Conservation (phyloP, 2,113 vertebrate species). For the Sylvilagus bachmani region DNA sequence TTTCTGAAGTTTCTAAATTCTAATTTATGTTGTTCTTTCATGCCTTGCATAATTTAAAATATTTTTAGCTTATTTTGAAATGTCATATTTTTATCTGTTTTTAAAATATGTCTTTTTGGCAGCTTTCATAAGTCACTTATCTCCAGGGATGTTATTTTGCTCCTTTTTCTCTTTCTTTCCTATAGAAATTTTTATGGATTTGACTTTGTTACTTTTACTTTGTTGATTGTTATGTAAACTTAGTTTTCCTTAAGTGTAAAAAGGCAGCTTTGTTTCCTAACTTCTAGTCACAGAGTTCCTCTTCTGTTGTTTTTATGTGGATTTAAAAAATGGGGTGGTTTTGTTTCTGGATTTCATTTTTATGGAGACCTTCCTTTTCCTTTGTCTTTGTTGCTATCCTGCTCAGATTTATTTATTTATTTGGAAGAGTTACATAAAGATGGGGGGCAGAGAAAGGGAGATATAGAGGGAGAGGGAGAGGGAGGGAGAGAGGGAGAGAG, state of each 20-base stretch:
- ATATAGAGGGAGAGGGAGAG: too few species aligned
- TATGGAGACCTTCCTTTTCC: neutral
- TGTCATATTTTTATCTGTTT: conserved; percentile 24
- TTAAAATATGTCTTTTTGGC: conserved; percentile 52
- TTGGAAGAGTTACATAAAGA: too few species aligned
- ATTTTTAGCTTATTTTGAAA: conserved; percentile 60
- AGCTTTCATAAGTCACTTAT: neutral
- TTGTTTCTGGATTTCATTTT: neutral
- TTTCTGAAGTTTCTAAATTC: conserved; percentile 62
- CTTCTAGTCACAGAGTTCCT: neutral
- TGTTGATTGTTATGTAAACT: conserved; percentile 19
- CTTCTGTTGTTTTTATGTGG: neutral
- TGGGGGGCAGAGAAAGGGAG: too few species aligned
- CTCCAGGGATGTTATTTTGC: neutral
- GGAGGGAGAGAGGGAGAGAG: too few species aligned
- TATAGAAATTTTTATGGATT: conserved; percentile 6
- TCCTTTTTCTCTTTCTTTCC: neutral
- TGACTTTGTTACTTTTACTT: neutral
- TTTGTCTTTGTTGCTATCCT: neutral
- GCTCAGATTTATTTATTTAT: neutral
- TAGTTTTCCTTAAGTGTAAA: conserved; percentile 23
- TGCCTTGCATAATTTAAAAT: conserved; percentile 69
- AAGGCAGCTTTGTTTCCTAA: neutral
- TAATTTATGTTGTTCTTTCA: conserved; percentile 57
- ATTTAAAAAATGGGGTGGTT: neutral